Evolutionary conservation across 1,140 invertebrate species (phyloP), one percentile per base, ranked within the genome.

Genomic region (Campoletis sonorensis): DNA sequence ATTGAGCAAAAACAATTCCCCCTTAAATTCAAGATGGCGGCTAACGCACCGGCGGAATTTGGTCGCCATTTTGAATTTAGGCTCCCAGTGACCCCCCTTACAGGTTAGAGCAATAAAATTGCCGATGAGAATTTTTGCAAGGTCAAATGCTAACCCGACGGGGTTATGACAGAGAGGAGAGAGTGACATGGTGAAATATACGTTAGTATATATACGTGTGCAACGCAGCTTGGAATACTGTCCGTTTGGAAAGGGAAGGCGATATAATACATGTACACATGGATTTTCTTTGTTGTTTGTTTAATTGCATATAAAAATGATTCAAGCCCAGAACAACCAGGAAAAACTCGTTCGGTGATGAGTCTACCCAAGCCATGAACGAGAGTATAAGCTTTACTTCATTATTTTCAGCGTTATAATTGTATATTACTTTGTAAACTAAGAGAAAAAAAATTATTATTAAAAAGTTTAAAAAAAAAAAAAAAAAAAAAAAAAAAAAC

Each of bases 301-400:
- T 75, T 75, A 72, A 72, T 72, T 40, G 70, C 70, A 40, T 45
- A 72, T 45, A 64, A 64, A 23, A 64, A 64, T 40, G 37, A 45
- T 72, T 72, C 70, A 72, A 72, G 70, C 70, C 70, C 70, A 72
- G 70, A 23, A 18, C 70, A 72, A 72, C 70, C 37, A 49, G 70
- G 70, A 72, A 72, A 72, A 72, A 72, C 70, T 72, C 70, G 70
- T 64, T 64, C 70, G 37, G 13, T 72, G 33, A 23, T 72, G 70
- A 72, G 70, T 72, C 72, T 75, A 54, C 72, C 72, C 72, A 75
- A 75, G 72, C 72, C 40, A 75, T 30, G 72, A 75, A 75, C 72
- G 49, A 75, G 72, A 75, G 33, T 64, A 70, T 70, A 67, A 73
- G 71, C 71, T 73, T 73, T 73, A 71, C 37, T 73, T 40, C 40